These are phyloP conservation scores for Hippoglossus stenolepis DNA, from an alignment of 2,113 vertebrate genomes.

Conservation along the genomic window DNA sequence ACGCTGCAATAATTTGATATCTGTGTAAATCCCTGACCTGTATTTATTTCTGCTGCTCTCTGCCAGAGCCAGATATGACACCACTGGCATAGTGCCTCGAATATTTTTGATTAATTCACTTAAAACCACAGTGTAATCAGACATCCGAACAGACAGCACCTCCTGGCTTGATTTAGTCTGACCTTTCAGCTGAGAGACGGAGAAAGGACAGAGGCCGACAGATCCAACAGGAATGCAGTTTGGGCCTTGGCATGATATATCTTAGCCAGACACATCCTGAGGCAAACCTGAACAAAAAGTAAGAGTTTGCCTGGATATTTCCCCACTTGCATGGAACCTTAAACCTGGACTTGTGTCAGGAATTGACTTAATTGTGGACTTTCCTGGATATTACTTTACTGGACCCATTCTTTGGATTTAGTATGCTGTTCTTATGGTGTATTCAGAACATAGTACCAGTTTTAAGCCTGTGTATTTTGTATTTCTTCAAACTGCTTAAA, in stretches of 20 bases:
- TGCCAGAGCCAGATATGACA: slow-evolving; percentile 60
- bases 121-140: slow-evolving; percentile 63
- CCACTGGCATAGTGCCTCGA: slow-evolving; percentile 53
- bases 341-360: not conserved
- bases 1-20: slow-evolving; percentile 66
- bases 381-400: not conserved
- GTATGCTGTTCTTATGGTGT: not conserved
- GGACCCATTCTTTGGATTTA: not conserved
- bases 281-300: slow-evolving; percentile 30
- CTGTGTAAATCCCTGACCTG: slow-evolving; percentile 48
- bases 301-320: slow-evolving; percentile 3
- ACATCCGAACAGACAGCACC: slow-evolving; percentile 22
- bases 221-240: slow-evolving; percentile 61
- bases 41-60: slow-evolving; percentile 42
- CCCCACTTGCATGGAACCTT: not conserved
- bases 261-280: slow-evolving; percentile 18
- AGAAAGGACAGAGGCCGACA: slow-evolving; percentile 32
- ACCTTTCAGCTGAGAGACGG: slow-evolving; percentile 52
- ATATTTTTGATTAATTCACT: slow-evolving; percentile 69
- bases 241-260: slow-evolving; percentile 31
- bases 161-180: slow-evolving; percentile 69
- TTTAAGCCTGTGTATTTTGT: not conserved
- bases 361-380: not conserved
- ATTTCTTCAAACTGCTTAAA: not conserved
- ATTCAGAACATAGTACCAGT: not conserved